phyloP scores from a whole-genome alignment of 2,113 vertebrate species.

The Pimephales promelas region DNA sequence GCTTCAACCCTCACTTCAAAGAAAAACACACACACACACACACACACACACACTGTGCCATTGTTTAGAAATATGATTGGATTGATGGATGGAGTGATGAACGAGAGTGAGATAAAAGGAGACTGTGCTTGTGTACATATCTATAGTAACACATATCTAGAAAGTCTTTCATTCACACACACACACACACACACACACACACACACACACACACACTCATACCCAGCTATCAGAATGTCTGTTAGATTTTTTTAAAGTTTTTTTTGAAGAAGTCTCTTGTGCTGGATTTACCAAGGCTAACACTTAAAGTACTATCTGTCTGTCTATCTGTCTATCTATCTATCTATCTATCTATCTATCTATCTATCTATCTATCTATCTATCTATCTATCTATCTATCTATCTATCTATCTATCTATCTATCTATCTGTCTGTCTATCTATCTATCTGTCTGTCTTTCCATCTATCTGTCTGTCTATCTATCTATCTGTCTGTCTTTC shows the following conservation, averaged over 20 bases:
- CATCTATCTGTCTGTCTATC: too few species aligned
- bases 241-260: too few species aligned
- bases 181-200: neutral
- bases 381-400: fast-evolving
- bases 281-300: too few species aligned
- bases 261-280: too few species aligned
- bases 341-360: fast-evolving
- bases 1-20: constrained; percentile 26
- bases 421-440: fast-evolving
- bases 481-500: fast-evolving
- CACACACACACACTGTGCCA: constrained; percentile 32
- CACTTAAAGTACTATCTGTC: too few species aligned
- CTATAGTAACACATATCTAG: constrained; percentile 1
- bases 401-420: fast-evolving
- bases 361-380: fast-evolving
- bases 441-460: too few species aligned
- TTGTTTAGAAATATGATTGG: constrained; percentile 29
- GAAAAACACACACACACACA: constrained; percentile 15
- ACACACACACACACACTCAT: neutral
- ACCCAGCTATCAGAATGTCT: neutral
- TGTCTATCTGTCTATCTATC: too few species aligned
- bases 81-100: constrained; percentile 38
- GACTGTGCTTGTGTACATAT: constrained; percentile 9
- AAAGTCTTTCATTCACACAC: neutral
- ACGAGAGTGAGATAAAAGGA: constrained; percentile 30